Base-by-base conservation (phyloP, 2,888 invertebrate species). In the Baronia brevicornis region DNA sequence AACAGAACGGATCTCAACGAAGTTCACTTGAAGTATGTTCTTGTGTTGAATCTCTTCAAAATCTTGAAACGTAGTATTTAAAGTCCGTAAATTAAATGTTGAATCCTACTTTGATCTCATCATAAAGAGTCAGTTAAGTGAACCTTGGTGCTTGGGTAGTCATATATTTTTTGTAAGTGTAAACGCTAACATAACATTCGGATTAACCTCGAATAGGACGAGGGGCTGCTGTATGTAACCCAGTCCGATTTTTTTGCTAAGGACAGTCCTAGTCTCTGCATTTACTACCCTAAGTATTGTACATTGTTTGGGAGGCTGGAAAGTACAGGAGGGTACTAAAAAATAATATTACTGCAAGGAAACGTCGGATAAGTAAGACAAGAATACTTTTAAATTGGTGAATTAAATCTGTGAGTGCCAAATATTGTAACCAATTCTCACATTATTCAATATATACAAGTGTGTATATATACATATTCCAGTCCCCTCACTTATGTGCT, bases 31-130 rank as follows among this genome's bases (percentile, higher is more conserved):
- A 7, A 9, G 22, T 5, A 20, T 1, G 10, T 5, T 11, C 19
- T 18, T 3, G 39, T 42, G 3, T 33, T 28, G 26, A 33, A 33
- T 33, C 33, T 33, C 27, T 8, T 1, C 7, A 23, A 7, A 17
- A 27, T 34, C 44, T 37, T n/a, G n/a, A n/a, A n/a, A n/a, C n/a
- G n/a, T n/a, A n/a, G n/a, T n/a, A n/a, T n/a, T n/a, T n/a, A n/a
- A n/a, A n/a, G n/a, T n/a, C n/a, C n/a, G n/a, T n/a, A n/a, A n/a
- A n/a, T n/a, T n/a, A n/a, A n/a, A n/a, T n/a, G n/a, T n/a, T 23
- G 28, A 41, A 58, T 66, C 65, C 63, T 67, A 65, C 44, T 48
- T 57, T 74, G 75, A 77, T 77, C 75, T 75, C 75, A 73, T 54
- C 47, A 19, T 36, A 46, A 25, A 52, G 48, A 54, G 54, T 49